These are phyloP conservation scores for Macrostomum lignano DNA, from an alignment of 1,140 invertebrate species.

Conservation along the genomic window DNA sequence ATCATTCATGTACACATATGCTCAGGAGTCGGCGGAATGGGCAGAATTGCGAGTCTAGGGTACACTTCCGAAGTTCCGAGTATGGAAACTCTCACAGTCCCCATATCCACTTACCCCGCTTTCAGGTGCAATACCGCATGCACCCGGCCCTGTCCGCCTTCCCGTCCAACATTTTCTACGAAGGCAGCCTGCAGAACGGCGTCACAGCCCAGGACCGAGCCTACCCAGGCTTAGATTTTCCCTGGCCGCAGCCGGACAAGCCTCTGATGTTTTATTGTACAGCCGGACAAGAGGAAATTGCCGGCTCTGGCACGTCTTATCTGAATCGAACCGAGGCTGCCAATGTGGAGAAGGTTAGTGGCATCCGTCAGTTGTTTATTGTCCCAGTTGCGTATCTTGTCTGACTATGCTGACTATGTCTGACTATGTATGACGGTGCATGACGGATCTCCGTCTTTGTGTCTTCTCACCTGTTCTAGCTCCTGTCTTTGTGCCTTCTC, in stretches of 20 bases:
- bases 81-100: too few relatives aligned
- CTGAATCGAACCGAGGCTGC: constrained; percentile 82
- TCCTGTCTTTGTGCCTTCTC: not conserved
- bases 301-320: constrained; percentile 85
- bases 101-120: constrained; percentile 23
- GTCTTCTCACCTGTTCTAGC: not conserved
- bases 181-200: constrained; percentile 87
- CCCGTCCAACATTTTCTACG: constrained; percentile 97
- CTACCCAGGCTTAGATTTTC: constrained; percentile 71
- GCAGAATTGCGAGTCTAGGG: too few relatives aligned
- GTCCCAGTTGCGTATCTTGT: not conserved
- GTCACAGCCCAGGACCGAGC: constrained; percentile 43
- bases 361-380: constrained; percentile 12
- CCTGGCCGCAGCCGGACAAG: constrained; percentile 75
- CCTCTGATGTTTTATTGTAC: constrained; percentile 98
- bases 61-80: too few relatives aligned
- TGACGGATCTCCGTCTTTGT: not conserved
- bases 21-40: too few relatives aligned
- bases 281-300: constrained; percentile 85
- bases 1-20: constrained; percentile 8
- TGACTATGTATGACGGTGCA: not conserved
- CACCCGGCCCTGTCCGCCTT: constrained; percentile 71
- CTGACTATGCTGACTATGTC: not conserved
- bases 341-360: constrained; percentile 84
- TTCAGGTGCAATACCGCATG: constrained; percentile 99